These are phyloP conservation scores for Tetramorium bicarinatum DNA, from an alignment of 2,888 invertebrate genomes.

Conservation along the genomic window DNA sequence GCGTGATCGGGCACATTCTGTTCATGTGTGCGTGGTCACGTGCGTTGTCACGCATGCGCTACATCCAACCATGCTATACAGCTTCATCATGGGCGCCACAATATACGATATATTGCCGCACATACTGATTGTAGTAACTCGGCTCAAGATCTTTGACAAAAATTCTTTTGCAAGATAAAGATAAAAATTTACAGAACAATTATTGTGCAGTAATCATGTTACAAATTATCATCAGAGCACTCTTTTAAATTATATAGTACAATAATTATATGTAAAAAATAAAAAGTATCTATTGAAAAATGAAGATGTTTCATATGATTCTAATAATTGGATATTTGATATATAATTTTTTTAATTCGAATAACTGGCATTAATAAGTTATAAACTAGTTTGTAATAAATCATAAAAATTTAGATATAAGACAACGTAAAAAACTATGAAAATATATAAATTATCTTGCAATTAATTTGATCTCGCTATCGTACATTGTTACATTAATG, in stretches of 20 bases:
- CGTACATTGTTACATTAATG: not conserved
- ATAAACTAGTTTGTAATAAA: not conserved
- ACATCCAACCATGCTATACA: constrained; percentile 71
- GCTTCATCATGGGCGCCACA: constrained; percentile 79
- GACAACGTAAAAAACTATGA: not conserved
- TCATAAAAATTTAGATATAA: not conserved
- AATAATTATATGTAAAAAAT: not conserved
- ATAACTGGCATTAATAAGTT: not conserved
- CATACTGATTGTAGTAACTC: constrained; percentile 14
- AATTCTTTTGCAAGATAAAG: not conserved
- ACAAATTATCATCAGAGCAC: not conserved
- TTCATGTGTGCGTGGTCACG: constrained; percentile 54
- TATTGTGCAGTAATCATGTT: too few relatives aligned
- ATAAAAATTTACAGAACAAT: not conserved
- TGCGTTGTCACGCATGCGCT: constrained; percentile 73
- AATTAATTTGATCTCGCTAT: constrained; percentile 7
- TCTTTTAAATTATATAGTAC: not conserved
- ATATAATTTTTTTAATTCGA: not conserved
- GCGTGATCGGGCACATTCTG: constrained; percentile 66
- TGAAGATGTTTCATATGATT: not conserved
- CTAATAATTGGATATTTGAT: not conserved
- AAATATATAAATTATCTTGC: not conserved
- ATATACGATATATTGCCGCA: constrained; percentile 19
- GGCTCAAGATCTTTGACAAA: constrained; percentile 12
- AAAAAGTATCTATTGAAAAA: not conserved